Conservation (phyloP, 2,797 vertebrate genomes). For the Chiloscyllium punctatum region DNA sequence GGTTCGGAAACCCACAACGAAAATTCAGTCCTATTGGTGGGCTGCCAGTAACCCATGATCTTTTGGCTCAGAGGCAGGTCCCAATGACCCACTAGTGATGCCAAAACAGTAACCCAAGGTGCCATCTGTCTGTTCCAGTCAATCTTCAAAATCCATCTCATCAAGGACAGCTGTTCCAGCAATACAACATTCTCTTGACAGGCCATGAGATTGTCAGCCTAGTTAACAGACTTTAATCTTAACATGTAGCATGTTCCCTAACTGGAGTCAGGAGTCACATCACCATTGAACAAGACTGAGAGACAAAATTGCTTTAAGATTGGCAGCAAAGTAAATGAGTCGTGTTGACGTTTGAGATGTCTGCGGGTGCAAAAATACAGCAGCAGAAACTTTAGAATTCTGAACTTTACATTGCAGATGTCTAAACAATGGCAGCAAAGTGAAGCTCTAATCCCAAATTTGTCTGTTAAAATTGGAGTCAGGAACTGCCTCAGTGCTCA, state of each 20-base stretch:
- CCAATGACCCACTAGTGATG: background rate
- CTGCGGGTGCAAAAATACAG: background rate
- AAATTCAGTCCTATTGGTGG: background rate
- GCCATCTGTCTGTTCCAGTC: background rate
- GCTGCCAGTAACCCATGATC: background rate
- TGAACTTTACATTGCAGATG: background rate
- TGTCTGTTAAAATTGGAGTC: background rate
- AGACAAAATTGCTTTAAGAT: background rate
- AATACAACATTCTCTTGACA: background rate
- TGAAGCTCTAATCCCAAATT: background rate
- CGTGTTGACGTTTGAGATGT: background rate
- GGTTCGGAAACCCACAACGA: background rate
- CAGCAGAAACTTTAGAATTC: background rate
- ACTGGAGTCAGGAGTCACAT: background rate
- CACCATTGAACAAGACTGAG: background rate
- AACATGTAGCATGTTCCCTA: background rate
- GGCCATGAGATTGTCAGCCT: background rate
- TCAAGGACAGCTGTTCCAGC: background rate
- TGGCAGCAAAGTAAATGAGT: background rate
- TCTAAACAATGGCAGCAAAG: conserved; percentile 10
- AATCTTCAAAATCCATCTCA: background rate
- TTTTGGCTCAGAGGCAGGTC: background rate
- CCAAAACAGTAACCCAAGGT: background rate
- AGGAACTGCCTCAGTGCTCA: background rate
- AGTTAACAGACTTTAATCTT: background rate